These are phyloP conservation scores for Alosa sapidissima DNA, from an alignment of 2,797 vertebrate genomes.

Conservation along the genomic window DNA sequence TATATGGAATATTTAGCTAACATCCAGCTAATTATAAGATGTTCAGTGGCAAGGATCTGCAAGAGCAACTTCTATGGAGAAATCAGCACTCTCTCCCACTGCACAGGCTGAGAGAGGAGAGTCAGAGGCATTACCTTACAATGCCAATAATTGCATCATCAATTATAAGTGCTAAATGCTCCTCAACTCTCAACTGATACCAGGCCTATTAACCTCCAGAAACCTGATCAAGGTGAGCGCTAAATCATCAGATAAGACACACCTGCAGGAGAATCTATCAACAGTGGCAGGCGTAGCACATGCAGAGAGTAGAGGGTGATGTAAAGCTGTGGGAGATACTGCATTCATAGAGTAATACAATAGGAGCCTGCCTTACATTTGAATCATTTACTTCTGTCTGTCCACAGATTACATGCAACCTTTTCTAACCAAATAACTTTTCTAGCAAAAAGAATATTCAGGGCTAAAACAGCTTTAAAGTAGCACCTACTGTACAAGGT, in stretches of 20 bases:
- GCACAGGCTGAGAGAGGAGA: conserved; percentile 33
- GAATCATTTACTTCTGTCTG: neutral
- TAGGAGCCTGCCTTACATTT: neutral
- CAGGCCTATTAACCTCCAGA: conserved; percentile 66
- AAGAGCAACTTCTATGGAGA: neutral
- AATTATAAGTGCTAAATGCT: conserved; percentile 68
- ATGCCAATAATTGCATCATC: conserved; percentile 71
- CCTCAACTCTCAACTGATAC: conserved; percentile 67
- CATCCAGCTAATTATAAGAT: neutral
- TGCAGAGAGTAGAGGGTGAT: neutral
- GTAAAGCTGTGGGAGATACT: neutral
- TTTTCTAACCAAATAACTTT: neutral
- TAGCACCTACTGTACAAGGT: neutral
- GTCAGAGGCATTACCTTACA: conserved; percentile 61
- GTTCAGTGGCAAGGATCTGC: neutral
- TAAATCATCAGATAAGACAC: conserved; percentile 55
- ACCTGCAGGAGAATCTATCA: conserved; percentile 35
- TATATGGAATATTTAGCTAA: neutral
- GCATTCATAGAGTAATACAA: neutral
- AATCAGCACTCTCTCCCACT: neutral
- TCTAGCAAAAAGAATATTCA: neutral
- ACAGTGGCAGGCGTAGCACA: neutral
- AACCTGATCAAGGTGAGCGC: conserved; percentile 70
- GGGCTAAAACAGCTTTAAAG: neutral
- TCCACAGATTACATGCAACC: neutral